Conservation (phyloP, 2,888 invertebrate genomes). For the Parnassius orleans region DNA sequence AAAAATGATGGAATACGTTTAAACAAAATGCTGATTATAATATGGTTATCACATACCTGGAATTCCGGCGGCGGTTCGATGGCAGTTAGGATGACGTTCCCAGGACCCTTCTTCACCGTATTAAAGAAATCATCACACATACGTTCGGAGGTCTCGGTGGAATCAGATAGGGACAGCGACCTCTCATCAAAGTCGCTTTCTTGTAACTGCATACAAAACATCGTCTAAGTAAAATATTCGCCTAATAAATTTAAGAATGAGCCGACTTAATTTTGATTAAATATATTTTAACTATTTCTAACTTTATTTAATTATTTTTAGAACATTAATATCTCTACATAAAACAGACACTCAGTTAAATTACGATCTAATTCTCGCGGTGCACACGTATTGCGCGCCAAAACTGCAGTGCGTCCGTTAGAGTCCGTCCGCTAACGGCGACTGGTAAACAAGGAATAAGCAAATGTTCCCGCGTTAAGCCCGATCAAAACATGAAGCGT, state of each 20-base stretch:
- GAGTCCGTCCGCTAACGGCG: slow-evolving; percentile 20
- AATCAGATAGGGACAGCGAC: slow-evolving; percentile 89
- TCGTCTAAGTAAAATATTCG: slow-evolving; percentile 23
- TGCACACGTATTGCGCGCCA: slow-evolving; percentile 13
- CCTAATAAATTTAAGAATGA: neutral
- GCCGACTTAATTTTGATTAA: neutral
- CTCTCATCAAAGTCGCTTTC: slow-evolving; percentile 91
- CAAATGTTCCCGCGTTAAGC: slow-evolving; percentile 19
- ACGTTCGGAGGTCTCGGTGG: slow-evolving; percentile 87
- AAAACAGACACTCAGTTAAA: neutral
- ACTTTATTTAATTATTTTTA: too few relatives aligned
- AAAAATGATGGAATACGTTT: neutral
- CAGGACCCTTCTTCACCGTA: slow-evolving; percentile 89
- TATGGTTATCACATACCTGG: slow-evolving; percentile 75
- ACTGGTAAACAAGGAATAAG: slow-evolving; percentile 25
- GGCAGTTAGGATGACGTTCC: slow-evolving; percentile 81
- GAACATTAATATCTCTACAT: too few relatives aligned
- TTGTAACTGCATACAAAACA: slow-evolving; percentile 79
- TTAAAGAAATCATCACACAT: slow-evolving; percentile 92
- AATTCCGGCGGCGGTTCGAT: slow-evolving; percentile 94
- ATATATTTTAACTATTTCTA: neutral
- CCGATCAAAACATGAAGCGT: slow-evolving; percentile 26
- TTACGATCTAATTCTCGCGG: slow-evolving; percentile 14
- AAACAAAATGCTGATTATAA: neutral
- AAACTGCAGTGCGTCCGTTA: slow-evolving; percentile 20